phyloP scores from a whole-genome alignment of 2,113 vertebrate species.

The Sciurus niger region DNA sequence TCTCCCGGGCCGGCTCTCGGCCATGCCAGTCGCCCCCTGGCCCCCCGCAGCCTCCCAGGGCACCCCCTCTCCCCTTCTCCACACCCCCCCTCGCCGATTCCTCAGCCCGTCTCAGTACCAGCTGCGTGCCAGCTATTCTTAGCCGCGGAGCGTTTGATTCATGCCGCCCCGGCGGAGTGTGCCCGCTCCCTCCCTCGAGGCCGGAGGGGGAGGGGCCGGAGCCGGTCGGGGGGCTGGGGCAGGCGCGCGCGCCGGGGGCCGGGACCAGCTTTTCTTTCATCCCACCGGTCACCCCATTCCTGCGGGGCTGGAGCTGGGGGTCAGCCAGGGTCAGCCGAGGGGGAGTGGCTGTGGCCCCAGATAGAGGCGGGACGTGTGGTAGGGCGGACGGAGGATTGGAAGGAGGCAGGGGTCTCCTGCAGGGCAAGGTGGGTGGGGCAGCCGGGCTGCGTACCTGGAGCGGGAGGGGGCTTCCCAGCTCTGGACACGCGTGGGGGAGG shows the following conservation, averaged over 20 bases:
- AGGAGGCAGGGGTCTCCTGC: not conserved
- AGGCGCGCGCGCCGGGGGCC: not conserved
- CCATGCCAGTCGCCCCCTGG: slow-evolving; percentile 3
- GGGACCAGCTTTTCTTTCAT: not conserved
- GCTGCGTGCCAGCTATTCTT: slow-evolving; percentile 86
- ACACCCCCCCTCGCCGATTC: slow-evolving; percentile 48
- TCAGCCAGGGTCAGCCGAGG: slow-evolving; percentile 78
- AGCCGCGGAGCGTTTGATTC: slow-evolving; percentile 85
- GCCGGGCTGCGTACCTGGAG: not conserved
- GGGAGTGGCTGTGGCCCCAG: slow-evolving; percentile 68
- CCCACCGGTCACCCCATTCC: not conserved
- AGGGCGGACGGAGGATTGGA: not conserved
- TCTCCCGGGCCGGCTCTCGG: slow-evolving; percentile 28
- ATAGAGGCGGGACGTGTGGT: not conserved
- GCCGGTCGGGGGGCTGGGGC: slow-evolving; percentile 59
- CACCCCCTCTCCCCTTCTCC: slow-evolving; percentile 63
- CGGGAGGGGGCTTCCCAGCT: not conserved
- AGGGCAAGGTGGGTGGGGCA: not conserved
- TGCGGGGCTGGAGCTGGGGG: slow-evolving; percentile 9
- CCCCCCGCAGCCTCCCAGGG: slow-evolving; percentile 51
- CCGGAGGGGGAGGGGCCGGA: slow-evolving; percentile 81
- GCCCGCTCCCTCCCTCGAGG: slow-evolving; percentile 83
- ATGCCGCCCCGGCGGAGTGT: slow-evolving; percentile 85
- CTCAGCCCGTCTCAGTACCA: slow-evolving; percentile 83
- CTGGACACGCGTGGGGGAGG: not conserved